Conservation (phyloP, 1,140 invertebrate species). For the Lutraria rhynchaena region DNA sequence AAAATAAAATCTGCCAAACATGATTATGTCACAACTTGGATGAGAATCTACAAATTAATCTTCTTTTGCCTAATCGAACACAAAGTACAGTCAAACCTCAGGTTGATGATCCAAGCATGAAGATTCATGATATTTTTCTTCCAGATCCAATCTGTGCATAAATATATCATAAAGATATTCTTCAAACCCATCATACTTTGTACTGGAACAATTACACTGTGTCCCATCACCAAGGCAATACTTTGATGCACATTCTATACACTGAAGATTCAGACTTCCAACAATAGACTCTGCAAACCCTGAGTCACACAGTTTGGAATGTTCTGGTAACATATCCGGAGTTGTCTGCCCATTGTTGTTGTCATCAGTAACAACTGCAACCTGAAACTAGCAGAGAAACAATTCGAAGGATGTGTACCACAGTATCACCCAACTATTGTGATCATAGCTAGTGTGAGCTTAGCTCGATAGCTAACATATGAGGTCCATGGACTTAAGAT, state of each 20-base stretch:
- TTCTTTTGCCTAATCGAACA: too few relatives aligned
- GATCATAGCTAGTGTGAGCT: too few relatives aligned
- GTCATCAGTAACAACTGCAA: background rate
- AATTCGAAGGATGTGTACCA: too few relatives aligned
- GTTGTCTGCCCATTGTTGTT: constrained; percentile 21
- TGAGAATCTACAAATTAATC: too few relatives aligned
- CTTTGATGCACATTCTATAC: constrained; percentile 60
- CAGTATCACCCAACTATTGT: too few relatives aligned
- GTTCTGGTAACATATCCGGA: constrained; percentile 37
- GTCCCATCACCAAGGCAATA: background rate
- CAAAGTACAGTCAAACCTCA: too few relatives aligned
- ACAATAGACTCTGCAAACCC: constrained; percentile 59
- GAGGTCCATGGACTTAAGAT: too few relatives aligned
- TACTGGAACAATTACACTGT: constrained; percentile 13
- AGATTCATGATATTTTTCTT: constrained; percentile 64
- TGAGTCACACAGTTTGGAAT: constrained; percentile 59
- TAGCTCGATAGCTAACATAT: too few relatives aligned
- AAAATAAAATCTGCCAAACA: too few relatives aligned
- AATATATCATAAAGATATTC: constrained; percentile 69
- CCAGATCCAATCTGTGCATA: constrained; percentile 64
- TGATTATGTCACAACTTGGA: too few relatives aligned
- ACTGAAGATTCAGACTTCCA: constrained; percentile 51
- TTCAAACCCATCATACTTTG: constrained; percentile 66
- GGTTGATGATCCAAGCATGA: constrained; percentile 67
- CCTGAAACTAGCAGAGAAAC: too few relatives aligned